phyloP scores from a whole-genome alignment of 2,113 vertebrate genomes.

The Okapia johnstoni region DNA sequence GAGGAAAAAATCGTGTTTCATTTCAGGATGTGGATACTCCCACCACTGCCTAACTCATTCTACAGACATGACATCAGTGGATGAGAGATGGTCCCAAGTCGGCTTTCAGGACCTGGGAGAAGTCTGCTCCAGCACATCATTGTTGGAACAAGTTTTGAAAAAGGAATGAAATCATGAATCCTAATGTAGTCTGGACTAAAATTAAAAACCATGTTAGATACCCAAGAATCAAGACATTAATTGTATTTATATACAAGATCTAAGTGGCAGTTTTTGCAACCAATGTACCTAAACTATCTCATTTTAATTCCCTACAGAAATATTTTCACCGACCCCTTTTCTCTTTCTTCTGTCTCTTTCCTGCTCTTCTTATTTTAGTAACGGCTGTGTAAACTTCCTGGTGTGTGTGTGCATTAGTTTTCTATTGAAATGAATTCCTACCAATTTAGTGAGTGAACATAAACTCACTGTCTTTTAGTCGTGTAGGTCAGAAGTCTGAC shows the following conservation, averaged over 20 bases:
- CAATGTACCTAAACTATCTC: neutral
- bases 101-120: neutral
- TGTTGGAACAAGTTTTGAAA: neutral
- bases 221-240: neutral
- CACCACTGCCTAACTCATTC: neutral
- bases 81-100: neutral
- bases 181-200: neutral
- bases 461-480: neutral
- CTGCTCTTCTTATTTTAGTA: neutral
- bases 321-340: neutral
- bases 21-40: neutral
- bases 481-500: neutral
- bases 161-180: slow-evolving; percentile 8
- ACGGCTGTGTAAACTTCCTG: neutral
- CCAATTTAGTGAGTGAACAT: neutral
- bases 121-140: neutral
- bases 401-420: neutral
- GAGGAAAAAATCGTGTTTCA: neutral
- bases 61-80: neutral
- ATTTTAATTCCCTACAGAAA: neutral
- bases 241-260: neutral
- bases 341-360: neutral
- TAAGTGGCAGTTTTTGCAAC: neutral
- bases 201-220: neutral
- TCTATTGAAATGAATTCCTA: neutral